phyloP scores from a whole-genome alignment of 2,113 vertebrate genomes.

The Coreoperca whiteheadi region DNA sequence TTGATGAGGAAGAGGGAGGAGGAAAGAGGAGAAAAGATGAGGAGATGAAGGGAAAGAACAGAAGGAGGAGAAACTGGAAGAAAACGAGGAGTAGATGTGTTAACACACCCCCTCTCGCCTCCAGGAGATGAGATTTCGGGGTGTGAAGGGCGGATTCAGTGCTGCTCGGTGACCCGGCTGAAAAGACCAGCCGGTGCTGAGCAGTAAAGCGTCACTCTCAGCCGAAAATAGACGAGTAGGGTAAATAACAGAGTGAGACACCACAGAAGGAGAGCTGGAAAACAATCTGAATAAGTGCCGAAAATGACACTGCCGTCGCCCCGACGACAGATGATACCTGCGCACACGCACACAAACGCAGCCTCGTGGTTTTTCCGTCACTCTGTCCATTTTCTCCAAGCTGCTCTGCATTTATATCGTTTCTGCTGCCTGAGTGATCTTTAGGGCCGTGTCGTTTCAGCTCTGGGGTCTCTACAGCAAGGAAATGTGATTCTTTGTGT shows the following conservation, averaged over 20 bases:
- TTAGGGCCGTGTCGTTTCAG: conserved; percentile 45
- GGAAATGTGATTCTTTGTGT: conserved; percentile 20
- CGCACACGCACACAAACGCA: neutral
- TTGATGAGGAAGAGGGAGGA: too few relatives aligned
- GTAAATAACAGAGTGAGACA: conserved; percentile 66
- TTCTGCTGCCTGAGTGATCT: conserved; percentile 67
- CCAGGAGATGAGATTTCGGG: conserved; percentile 53
- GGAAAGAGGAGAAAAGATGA: neutral
- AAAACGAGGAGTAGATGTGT: neutral
- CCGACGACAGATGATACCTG: conserved; percentile 32
- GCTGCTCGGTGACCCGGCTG: conserved; percentile 53
- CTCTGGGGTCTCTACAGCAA: conserved; percentile 8
- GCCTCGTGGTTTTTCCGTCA: conserved; percentile 11
- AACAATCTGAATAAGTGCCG: conserved; percentile 67
- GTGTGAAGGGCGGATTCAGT: conserved; percentile 64
- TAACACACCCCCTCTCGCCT: conserved; percentile 47
- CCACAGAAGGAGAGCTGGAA: conserved; percentile 53
- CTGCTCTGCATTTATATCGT: conserved; percentile 80
- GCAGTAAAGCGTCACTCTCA: conserved; percentile 43
- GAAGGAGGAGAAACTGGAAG: neutral
- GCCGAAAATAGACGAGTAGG: conserved; percentile 47
- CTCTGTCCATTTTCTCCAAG: conserved; percentile 51
- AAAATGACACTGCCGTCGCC: conserved; percentile 56
- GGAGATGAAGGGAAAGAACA: neutral
- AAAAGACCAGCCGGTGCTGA: conserved; percentile 21